A percentile compares a stretch with the other conserved stretches of the same genome.
Conservation (phyloP, 2,797 vertebrate genomes). For the Hephaestus fuliginosus region DNA sequence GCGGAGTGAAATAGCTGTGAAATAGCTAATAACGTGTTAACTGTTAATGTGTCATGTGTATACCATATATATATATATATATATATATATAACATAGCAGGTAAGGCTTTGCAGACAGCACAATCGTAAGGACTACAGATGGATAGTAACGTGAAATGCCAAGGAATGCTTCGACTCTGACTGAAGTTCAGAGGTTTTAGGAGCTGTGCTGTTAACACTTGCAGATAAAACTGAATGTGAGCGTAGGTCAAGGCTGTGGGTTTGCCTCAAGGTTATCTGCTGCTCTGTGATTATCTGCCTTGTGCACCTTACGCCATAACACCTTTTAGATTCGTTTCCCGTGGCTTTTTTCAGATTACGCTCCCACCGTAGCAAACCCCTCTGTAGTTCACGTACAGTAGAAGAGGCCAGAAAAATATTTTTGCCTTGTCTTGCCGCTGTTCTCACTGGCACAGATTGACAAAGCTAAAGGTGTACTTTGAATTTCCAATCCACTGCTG, state of each 20-base stretch:
- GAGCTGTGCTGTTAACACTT: slow-evolving; percentile 9
- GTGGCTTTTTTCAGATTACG: slow-evolving; percentile 4
- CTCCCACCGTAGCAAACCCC: background rate
- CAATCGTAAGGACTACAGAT: background rate
- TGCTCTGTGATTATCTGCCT: slow-evolving; percentile 16
- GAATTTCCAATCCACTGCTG: background rate
- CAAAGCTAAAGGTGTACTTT: background rate
- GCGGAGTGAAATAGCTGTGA: slow-evolving; percentile 20
- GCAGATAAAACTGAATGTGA: slow-evolving; percentile 28
- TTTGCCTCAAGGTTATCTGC: slow-evolving; percentile 23
- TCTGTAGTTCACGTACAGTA: background rate
- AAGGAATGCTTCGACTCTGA: background rate
- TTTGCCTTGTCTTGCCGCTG: background rate
- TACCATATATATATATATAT: no score
- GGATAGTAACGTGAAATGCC: background rate
- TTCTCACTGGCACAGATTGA: background rate
- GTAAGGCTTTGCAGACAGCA: background rate
- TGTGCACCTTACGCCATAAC: slow-evolving; percentile 11
- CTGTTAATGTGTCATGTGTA: no score
- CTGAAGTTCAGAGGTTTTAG: background rate
- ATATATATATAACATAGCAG: no score
- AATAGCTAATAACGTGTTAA: no score
- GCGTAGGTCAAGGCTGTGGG: slow-evolving; percentile 37
- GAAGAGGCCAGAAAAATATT: background rate
- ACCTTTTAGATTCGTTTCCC: background rate